Evolutionary conservation across 2,888 invertebrate species (phyloP).

Genomic region (Mallateleia sp.): DNA sequence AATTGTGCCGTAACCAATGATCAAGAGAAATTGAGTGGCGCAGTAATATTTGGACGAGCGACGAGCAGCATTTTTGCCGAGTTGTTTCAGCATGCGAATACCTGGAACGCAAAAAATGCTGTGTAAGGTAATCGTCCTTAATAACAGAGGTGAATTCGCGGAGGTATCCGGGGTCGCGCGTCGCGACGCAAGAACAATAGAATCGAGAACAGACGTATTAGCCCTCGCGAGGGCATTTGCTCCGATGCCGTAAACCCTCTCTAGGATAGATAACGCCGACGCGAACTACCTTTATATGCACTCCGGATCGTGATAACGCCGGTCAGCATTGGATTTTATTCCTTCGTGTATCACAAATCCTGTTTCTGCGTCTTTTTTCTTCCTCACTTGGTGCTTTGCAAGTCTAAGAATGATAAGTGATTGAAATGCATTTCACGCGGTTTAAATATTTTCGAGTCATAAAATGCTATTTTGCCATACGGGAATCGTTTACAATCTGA

Average conservation of each 20-base stretch:
- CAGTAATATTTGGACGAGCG: conserved; percentile 45
- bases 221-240: conserved; percentile 51
- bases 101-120: conserved; percentile 55
- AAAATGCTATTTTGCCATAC: conserved; percentile 13
- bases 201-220: conserved; percentile 62
- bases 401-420: conserved; percentile 64
- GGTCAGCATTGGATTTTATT: conserved; percentile 65
- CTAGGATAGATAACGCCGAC: conserved; percentile 74
- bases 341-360: conserved; percentile 64
- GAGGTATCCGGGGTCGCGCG: conserved; percentile 71
- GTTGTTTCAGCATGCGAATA: conserved; percentile 31
- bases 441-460: conserved; percentile 49
- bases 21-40: conserved; percentile 37
- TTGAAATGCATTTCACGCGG: conserved; percentile 67
- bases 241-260: conserved; percentile 59
- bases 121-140: conserved; percentile 72
- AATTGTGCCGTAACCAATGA: conserved; percentile 47
- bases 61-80: conserved; percentile 32
- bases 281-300: conserved; percentile 72
- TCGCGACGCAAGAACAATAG: conserved; percentile 68
- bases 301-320: conserved; percentile 56
- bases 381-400: conserved; percentile 44
- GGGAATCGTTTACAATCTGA: conserved; percentile 27
- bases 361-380: conserved; percentile 46
- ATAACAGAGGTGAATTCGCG: conserved; percentile 72